phyloP scores from a whole-genome alignment of 2,797 vertebrate species.

The Calcarius lapponicus region DNA sequence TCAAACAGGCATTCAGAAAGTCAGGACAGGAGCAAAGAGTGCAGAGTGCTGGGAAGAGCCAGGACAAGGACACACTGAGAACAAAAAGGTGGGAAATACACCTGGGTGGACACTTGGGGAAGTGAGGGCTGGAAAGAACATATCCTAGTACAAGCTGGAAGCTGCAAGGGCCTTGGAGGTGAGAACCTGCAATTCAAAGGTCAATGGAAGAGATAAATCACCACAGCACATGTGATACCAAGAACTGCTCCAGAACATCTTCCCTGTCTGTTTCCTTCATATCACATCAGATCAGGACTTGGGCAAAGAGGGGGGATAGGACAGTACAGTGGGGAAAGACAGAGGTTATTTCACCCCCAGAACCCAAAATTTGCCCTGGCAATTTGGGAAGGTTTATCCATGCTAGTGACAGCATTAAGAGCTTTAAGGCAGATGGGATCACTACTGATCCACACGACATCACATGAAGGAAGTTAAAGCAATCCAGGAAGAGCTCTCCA shows the following conservation, averaged over 20 bases:
- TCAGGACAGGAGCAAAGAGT: neutral
- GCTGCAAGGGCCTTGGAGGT: neutral
- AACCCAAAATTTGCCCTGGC: neutral
- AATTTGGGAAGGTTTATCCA: neutral
- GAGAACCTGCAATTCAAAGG: neutral
- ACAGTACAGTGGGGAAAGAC: neutral
- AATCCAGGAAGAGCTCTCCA: neutral
- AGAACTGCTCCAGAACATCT: neutral
- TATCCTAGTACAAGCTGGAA: rapidly evolving
- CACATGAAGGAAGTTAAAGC: neutral
- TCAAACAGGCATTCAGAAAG: neutral
- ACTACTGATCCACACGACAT: neutral
- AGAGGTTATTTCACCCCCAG: neutral
- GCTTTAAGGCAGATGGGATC: neutral
- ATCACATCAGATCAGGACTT: neutral
- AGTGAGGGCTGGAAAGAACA: neutral
- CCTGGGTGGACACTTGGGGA: neutral
- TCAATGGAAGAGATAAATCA: neutral
- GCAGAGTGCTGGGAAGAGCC: neutral
- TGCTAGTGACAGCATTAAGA: neutral
- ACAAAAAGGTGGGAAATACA: neutral
- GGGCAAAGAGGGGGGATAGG: neutral
- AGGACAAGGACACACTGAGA: neutral
- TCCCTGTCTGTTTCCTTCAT: neutral
- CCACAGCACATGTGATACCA: neutral